Percentiles rank a stretch among this genome's conserved stretches.
Evolutionary conservation across 2,888 invertebrate genomes (phyloP).

Genomic region (Diaprepes abbreviatus): DNA sequence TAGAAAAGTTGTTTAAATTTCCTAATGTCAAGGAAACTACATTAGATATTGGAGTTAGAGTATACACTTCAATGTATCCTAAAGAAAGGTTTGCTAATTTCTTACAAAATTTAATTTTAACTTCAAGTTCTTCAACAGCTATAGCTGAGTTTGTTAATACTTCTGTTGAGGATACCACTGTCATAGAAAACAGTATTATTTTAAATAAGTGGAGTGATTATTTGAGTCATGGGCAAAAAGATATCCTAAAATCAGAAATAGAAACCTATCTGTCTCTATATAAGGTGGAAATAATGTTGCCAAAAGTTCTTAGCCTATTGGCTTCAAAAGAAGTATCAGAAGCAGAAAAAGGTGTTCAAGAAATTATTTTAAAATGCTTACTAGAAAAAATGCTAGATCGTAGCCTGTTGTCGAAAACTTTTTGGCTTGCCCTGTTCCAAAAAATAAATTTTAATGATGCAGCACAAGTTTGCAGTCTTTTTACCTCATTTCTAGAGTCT

Average conservation of each 20-base stretch:
- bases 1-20: conserved; percentile 66
- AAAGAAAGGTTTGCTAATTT: conserved; percentile 65
- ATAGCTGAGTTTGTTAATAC: conserved; percentile 58
- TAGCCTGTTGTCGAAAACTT: conserved; percentile 61
- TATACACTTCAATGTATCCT: conserved; percentile 66
- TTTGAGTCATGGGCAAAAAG: conserved; percentile 58
- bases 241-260: conserved; percentile 57
- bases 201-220: conserved; percentile 58
- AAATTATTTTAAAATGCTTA: conserved; percentile 58
- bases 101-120: conserved; percentile 60
- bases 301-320: conserved; percentile 59
- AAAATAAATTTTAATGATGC: conserved; percentile 61
- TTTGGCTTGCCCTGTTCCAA: conserved; percentile 64
- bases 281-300: conserved; percentile 63
- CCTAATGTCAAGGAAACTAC: conserved; percentile 58
- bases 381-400: conserved; percentile 63
- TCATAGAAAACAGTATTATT: conserved; percentile 59
- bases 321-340: conserved; percentile 51
- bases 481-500: conserved; percentile 63
- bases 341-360: conserved; percentile 54
- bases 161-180: conserved; percentile 41
- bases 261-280: conserved; percentile 60
- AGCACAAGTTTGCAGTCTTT: conserved; percentile 60
- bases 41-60: conserved; percentile 67
- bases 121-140: conserved; percentile 58